Base-by-base conservation (phyloP, 2,113 vertebrate genomes). In the Gorilla gorilla region DNA sequence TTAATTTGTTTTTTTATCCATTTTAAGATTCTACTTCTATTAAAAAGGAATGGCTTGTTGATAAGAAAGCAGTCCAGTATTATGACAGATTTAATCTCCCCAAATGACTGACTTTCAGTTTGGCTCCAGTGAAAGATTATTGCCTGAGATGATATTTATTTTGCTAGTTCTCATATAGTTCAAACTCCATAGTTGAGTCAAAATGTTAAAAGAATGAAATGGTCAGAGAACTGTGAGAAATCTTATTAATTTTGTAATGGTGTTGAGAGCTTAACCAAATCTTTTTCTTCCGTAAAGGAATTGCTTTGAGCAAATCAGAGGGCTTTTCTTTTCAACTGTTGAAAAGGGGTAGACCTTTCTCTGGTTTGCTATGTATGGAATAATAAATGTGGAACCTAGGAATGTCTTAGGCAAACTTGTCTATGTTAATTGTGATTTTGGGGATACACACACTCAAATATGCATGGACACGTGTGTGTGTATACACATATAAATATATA, bases 1-100 rank as follows among this genome's bases (percentile, higher is more conserved):
- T 97, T 97, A 97, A 95, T 96, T 97, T 96, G 84, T 64, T 97
- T 90, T 90, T 40, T 68, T 25, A 94, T 96, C 18, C 35, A 55
- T 90, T 93, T 95, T 86, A 95, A 89, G 59, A 93, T 90, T 93
- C 23, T 75, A 79, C 10, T 96, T 57, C 59, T 94, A 95, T 94
- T 96, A 93, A 93, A 87, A 97, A 95, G 30, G 55, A 97, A 96
- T 50, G 30, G 7, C 45, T 89, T 93, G 25, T 97, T 96, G 85
- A 93, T 97, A 95, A 90, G 81, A 89, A 96, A 70, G 35, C 12
- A 3, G 23, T 89, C 30, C 23, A 73, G 79, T 61, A 66, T 81
- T 97, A 91, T 97, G 85, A 91, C 78, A 97, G 61, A 79, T 93
- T 96, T 72, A 95, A 14, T 98, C 75, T 95, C 88, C 76, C 32